These are phyloP conservation scores for Orthosia incerta DNA, from an alignment of 2,888 invertebrate genomes.

Conservation along the genomic window DNA sequence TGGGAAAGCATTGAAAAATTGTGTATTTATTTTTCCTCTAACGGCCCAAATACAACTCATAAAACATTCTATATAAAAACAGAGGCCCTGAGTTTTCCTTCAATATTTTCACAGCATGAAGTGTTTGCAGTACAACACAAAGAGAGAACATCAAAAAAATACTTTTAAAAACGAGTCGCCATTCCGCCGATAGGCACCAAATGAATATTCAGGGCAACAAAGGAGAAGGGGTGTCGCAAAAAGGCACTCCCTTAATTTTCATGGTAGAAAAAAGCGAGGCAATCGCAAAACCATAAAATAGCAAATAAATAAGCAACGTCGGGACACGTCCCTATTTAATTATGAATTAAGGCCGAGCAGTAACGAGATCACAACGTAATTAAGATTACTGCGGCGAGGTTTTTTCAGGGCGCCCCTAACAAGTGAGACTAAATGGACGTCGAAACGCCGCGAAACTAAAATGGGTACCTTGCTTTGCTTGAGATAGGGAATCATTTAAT, in stretches of 20 bases:
- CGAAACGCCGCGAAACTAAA: conserved; percentile 79
- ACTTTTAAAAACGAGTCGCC: conserved; percentile 85
- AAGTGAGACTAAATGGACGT: conserved; percentile 85
- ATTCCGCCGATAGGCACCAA: conserved; percentile 87
- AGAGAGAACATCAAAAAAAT: conserved; percentile 81
- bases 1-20: conserved; percentile 19
- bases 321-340: conserved; percentile 89
- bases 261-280: conserved; percentile 77
- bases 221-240: conserved; percentile 86
- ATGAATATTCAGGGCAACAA: conserved; percentile 89
- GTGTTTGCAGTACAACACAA: conserved; percentile 79
- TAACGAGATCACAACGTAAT: conserved; percentile 91
- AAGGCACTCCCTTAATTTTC: conserved; percentile 82
- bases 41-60: conserved; percentile 53
- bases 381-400: conserved; percentile 89
- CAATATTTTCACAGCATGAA: conserved; percentile 81
- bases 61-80: conserved; percentile 69
- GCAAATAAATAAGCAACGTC: conserved; percentile 87
- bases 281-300: conserved; percentile 88
- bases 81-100: conserved; percentile 72
- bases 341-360: conserved; percentile 89
- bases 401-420: conserved; percentile 83
- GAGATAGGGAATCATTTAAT: conserved; percentile 60
- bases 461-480: conserved; percentile 74
- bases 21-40: conserved; percentile 33